Evolutionary conservation across 2,113 vertebrate species (phyloP).

Genomic region (Tachysurus fulvidraco): DNA sequence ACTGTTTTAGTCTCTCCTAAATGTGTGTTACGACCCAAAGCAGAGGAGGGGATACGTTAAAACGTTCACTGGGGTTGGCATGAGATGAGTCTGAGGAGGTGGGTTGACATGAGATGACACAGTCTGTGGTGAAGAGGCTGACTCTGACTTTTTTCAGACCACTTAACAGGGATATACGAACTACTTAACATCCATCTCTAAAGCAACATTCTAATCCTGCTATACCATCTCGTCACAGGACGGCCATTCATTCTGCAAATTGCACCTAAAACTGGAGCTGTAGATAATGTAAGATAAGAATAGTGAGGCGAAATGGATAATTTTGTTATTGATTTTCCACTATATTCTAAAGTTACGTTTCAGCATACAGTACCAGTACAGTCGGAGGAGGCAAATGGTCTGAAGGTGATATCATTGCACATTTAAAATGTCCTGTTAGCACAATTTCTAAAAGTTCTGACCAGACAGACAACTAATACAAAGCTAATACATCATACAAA

Average conservation of each 20-base stretch:
- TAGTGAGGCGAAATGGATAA: conserved; percentile 73
- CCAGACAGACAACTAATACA: conserved; percentile 48
- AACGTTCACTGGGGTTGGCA: conserved; percentile 36
- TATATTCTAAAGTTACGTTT: conserved; percentile 77
- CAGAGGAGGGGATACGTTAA: conserved; percentile 38
- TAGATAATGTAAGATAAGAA: conserved; percentile 73
- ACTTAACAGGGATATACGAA: conserved; percentile 75
- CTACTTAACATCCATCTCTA: conserved; percentile 73
- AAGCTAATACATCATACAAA: conserved; percentile 38
- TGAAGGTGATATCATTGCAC: conserved; percentile 63
- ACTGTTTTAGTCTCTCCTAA: conserved; percentile 52
- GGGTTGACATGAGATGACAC: conserved; percentile 57
- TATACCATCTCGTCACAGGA: conserved; percentile 63
- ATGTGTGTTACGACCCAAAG: conserved; percentile 42
- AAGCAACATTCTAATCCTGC: conserved; percentile 67
- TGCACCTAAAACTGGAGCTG: conserved; percentile 61
- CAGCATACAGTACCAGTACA: conserved; percentile 60
- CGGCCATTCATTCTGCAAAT: conserved; percentile 63
- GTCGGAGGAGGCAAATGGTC: conserved; percentile 59
- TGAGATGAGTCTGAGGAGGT: background rate
- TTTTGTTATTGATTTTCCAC: conserved; percentile 80
- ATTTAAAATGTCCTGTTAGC: conserved; percentile 62
- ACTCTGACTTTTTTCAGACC: conserved; percentile 65
- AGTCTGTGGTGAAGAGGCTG: conserved; percentile 55
- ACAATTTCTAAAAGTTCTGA: conserved; percentile 46